Evolutionary conservation across 2,797 vertebrate genomes (phyloP).

Genomic region (Pangasius larnaudii): DNA sequence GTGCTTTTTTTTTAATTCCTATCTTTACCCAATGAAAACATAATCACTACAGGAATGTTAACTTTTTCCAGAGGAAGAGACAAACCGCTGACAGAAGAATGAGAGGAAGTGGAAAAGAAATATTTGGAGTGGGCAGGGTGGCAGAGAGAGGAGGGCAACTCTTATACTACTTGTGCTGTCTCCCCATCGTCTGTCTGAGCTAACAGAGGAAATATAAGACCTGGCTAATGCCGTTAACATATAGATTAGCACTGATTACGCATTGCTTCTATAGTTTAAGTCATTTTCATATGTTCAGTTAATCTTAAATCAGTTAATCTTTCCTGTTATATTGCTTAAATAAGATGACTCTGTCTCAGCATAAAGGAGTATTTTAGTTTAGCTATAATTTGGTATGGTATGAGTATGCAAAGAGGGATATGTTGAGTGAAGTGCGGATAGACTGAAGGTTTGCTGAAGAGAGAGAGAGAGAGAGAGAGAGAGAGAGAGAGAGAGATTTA

Average conservation of each 20-base stretch:
- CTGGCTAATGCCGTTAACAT: not conserved
- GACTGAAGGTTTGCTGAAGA: not conserved
- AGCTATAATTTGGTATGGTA: not conserved
- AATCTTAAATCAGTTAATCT: not conserved
- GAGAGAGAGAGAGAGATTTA: too few species aligned
- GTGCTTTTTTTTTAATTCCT: constrained; percentile 17
- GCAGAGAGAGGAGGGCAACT: constrained; percentile 13
- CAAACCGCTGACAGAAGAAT: constrained; percentile 48
- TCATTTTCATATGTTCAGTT: not conserved
- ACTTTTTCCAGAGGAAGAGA: constrained; percentile 25
- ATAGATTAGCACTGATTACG: not conserved
- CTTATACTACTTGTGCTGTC: not conserved
- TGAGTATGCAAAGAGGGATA: not conserved
- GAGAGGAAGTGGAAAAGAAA: constrained; percentile 47
- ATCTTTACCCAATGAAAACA: constrained; percentile 42
- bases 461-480: too few species aligned
- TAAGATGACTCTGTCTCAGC: too few species aligned
- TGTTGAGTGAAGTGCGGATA: not conserved
- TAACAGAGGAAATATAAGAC: constrained; percentile 3
- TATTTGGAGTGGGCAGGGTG: constrained; percentile 36
- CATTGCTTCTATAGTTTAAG: not conserved
- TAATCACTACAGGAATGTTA: constrained; percentile 44
- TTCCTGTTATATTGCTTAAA: not conserved
- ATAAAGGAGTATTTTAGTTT: not conserved
- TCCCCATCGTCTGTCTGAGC: constrained; percentile 28